Evolutionary conservation across 2,888 invertebrate genomes (phyloP).

Genomic region (Xestia rhomboidea): DNA sequence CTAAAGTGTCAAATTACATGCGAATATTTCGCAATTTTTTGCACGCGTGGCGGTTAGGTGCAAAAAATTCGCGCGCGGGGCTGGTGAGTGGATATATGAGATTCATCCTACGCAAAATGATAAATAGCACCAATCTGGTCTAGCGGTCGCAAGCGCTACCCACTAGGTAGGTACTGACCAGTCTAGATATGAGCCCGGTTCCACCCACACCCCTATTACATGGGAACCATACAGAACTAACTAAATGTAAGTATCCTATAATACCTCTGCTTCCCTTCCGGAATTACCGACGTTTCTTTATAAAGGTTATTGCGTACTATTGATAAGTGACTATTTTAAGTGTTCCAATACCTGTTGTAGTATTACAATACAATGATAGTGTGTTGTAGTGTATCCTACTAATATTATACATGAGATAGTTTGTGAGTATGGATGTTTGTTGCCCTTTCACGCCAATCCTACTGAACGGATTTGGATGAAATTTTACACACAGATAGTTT

Average conservation of each 20-base stretch:
- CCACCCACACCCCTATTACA: too few relatives aligned
- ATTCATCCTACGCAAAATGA: background rate
- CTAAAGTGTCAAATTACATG: too few relatives aligned
- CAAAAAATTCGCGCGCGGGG: too few relatives aligned
- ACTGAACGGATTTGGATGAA: too few relatives aligned
- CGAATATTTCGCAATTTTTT: too few relatives aligned
- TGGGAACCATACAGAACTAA: background rate
- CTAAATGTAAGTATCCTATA: background rate
- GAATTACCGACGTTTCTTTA: background rate
- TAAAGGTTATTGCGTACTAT: background rate
- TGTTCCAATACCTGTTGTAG: background rate
- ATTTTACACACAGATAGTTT: too few relatives aligned
- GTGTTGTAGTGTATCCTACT: background rate
- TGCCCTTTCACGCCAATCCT: too few relatives aligned
- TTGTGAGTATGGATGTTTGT: too few relatives aligned
- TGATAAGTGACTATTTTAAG: background rate
- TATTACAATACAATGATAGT: background rate
- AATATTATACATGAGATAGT: too few relatives aligned
- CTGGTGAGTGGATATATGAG: too few relatives aligned
- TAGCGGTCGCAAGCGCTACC: background rate
- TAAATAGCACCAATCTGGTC: background rate
- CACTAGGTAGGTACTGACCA: background rate
- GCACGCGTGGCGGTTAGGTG: too few relatives aligned
- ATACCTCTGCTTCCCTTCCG: background rate
- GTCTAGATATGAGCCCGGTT: too few relatives aligned